Base-by-base conservation (phyloP, 2,888 invertebrate genomes). In the Drosophila macrothrix region DNA sequence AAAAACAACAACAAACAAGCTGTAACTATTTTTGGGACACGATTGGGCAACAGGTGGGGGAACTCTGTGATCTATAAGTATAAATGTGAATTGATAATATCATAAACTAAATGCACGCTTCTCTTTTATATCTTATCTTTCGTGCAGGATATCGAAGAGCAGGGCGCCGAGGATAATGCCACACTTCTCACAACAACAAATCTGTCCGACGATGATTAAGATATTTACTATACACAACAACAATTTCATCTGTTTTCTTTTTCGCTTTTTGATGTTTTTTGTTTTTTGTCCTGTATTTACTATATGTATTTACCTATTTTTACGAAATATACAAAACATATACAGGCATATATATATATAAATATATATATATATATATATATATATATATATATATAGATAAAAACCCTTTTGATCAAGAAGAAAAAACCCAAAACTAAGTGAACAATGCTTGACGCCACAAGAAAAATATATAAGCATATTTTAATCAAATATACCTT, bases 171-270 rank as follows among this genome's bases (percentile, higher is more conserved):
- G 67, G 93, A 93, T 77, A 93, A 92, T 87, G 87, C 93, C 74
- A 93, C 92, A 61, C 80, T 93, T 76, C 73, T 93, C 37, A 89
- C 92, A 55, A 91, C 90, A 65, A 88, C 92, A 73, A 92, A 91
- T 84, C 84, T 92, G 76, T 93, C 93, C 70, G 93, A 92, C 73
- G 92, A 92, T 73, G 92, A 92, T 76, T 92, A 92, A 31, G 22
- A 43, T 43, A 31, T 74, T 71, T 50, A 49, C 28, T 65, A 43
- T 52, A 28, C 3, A 35, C 1, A 31, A 12, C 0, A 43, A 25
- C 2, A 66, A 46, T 28, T 58, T 52, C 50, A 73, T 60, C 35
- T 59, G 39, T 56, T n/a, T 55, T 39, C 35, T 39, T 46, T 61
- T 60, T 62, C 71, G 80, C 78, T 78, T 80, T 63, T 78, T 75